Base-by-base conservation (phyloP, 1,140 invertebrate genomes). In the Ceratosolen solmsi region DNA sequence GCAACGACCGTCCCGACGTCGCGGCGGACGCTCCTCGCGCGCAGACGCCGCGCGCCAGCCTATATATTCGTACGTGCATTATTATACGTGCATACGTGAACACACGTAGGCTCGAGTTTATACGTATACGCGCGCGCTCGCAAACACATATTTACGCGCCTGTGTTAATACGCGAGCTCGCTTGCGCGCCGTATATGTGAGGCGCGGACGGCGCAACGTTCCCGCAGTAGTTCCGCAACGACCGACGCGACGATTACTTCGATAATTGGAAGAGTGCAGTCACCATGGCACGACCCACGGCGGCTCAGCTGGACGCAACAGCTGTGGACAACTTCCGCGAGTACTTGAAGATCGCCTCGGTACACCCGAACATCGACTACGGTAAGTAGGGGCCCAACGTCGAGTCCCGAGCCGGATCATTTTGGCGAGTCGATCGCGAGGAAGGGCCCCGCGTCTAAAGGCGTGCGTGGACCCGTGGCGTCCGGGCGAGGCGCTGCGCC, bases 291-390 rank as follows among this genome's bases (percentile, higher is more conserved):
- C 63, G 51, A 17, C 49, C 72, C 20, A 60, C 78, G 25, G 76
- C 71, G 56, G 71, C 75, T 80, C 86, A 87, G 84, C 82, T 86
- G 76, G 92, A 95, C 82, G 88, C 93, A 87, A 92, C 92, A 88
- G 95, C 95, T 86, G 93, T 97, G 63, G 93, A 94, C 60, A 95
- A 94, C 86, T 97, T 97, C 88, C 92, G 94, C 33, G 94, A 96
- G 86, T 97, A 97, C 91, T 89, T 97, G 36, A 90, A 93, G 83
- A 96, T 97, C 65, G 95, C 96, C 1, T 95, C 95, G 38, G 95
- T 96, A 0, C 96, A 97, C 84, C 96, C 96, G 0, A 90, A 96
- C 88, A 92, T 96, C 33, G 93, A 97, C 92, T 96, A 98, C 92
- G 94, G 95, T 96, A 92, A 94, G 93, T 88, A 27, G 51, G 51